phyloP scores from a whole-genome alignment of 2,888 invertebrate species.

The Noctua fimbriata region DNA sequence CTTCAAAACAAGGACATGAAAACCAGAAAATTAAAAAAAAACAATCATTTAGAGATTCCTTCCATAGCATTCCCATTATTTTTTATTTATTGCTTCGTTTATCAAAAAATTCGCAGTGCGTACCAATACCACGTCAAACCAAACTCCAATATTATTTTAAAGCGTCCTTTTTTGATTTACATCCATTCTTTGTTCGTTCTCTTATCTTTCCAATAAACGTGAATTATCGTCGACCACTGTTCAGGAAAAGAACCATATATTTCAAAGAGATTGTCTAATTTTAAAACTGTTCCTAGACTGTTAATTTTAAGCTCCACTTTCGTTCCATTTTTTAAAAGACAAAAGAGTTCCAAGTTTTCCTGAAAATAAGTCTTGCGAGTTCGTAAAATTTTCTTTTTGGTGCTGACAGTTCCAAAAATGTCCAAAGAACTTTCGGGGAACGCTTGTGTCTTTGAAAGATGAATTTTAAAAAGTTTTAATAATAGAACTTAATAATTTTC shows the following conservation, averaged over 20 bases:
- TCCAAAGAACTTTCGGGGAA: slow-evolving; percentile 65
- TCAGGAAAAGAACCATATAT: slow-evolving; percentile 81
- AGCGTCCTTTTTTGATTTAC: slow-evolving; percentile 82
- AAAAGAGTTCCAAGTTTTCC: slow-evolving; percentile 46
- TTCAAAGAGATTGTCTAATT: slow-evolving; percentile 87
- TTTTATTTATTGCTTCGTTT: slow-evolving; percentile 62
- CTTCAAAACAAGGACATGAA: slow-evolving; percentile 17
- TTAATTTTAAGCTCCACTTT: slow-evolving; percentile 70
- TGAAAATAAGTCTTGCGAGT: slow-evolving; percentile 54
- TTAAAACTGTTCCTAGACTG: slow-evolving; percentile 82
- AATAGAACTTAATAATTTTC: slow-evolving; percentile 57
- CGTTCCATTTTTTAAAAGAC: slow-evolving; percentile 49
- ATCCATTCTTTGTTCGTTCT: slow-evolving; percentile 83
- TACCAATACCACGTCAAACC: slow-evolving; percentile 60
- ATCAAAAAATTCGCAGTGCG: slow-evolving; percentile 61
- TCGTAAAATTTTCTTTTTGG: slow-evolving; percentile 58
- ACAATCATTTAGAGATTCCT: slow-evolving; percentile 22
- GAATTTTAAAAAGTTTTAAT: slow-evolving; percentile 67
- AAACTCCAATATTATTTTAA: slow-evolving; percentile 75
- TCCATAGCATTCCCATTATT: slow-evolving; percentile 50
- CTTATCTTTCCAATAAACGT: slow-evolving; percentile 88
- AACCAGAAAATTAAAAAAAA: slow-evolving; percentile 3
- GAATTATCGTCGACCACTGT: slow-evolving; percentile 85
- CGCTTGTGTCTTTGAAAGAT: slow-evolving; percentile 62
- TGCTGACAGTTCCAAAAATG: slow-evolving; percentile 70